These are phyloP conservation scores for Actinernus sp. DNA, from an alignment of 92 coral and sea anemone genomes.

Conservation along the genomic window DNA sequence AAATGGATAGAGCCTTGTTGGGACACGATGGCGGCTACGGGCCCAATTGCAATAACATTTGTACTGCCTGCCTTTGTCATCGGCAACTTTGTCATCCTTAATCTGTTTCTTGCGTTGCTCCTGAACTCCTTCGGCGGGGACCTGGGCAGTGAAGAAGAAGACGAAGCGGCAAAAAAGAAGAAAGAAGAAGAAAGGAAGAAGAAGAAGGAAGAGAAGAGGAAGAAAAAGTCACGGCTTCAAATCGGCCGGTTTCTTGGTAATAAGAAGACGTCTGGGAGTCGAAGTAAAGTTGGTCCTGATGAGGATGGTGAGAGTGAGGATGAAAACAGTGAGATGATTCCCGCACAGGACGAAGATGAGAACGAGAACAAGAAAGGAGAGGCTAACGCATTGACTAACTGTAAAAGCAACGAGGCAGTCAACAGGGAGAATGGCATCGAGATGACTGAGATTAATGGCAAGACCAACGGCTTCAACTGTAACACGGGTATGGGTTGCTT, in stretches of 20 bases:
- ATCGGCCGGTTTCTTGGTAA: slow-evolving; percentile 58
- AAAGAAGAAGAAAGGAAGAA: slow-evolving; percentile 66
- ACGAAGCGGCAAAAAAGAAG: slow-evolving; percentile 78
- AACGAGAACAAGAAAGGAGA: slow-evolving; percentile 69
- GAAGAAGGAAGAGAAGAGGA: slow-evolving; percentile 53
- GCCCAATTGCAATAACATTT: slow-evolving; percentile 69
- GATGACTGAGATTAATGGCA: slow-evolving; percentile 37
- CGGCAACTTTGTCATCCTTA: slow-evolving; percentile 95
- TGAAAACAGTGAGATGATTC: slow-evolving; percentile 60
- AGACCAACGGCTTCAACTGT: slow-evolving; percentile 41
- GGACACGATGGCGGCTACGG: slow-evolving; percentile 88
- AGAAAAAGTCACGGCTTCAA: slow-evolving; percentile 30
- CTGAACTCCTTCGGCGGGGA: slow-evolving; percentile 95
- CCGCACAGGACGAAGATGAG: slow-evolving; percentile 73
- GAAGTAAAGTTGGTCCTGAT: slow-evolving; percentile 87
- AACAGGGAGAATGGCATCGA: slow-evolving; percentile 49
- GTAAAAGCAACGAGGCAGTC: slow-evolving; percentile 47
- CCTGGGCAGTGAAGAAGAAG: slow-evolving; percentile 78
- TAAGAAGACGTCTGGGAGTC: slow-evolving; percentile 75
- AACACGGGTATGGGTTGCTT: slow-evolving; percentile 20
- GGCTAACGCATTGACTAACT: slow-evolving; percentile 66
- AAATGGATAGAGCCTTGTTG: slow-evolving; percentile 99
- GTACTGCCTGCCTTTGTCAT: slow-evolving; percentile 92
- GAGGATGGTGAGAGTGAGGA: slow-evolving; percentile 70
- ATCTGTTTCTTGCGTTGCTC: slow-evolving; percentile 95